Base-by-base conservation (phyloP, 2,797 vertebrate genomes). In the Crax fasciolata region DNA sequence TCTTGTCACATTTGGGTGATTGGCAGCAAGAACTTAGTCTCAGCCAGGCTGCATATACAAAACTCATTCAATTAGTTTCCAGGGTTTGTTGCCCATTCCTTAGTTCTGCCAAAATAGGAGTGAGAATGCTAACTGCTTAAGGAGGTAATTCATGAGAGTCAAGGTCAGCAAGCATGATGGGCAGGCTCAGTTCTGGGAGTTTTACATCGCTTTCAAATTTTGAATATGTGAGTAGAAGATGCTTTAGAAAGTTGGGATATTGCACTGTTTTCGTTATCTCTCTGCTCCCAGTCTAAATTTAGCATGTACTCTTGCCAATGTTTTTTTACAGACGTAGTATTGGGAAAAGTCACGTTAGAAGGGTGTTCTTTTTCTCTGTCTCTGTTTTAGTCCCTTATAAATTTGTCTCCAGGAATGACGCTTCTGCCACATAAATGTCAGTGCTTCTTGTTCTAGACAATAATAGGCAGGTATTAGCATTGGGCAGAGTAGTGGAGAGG, bases 1-100 rank as follows among this genome's bases (percentile, higher is more conserved):
- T 88, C 73, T 55, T 96, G 78, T 79, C 68, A 30, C 73, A 59
- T 89, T 78, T 48, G 76, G 84, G 72, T 39, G 43, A 70, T 70
- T 94, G 90, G 90, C 84, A 95, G 74, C 81, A 78, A 67, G 72
- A 87, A 41, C 27, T 77, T 76, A 6, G 0, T 81, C 65, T 73
- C 73, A 82, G 83, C 65, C 87, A 89, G 68, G 65, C 72, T 16
- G 1, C 39, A 19, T 4, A 80, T 57, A 52, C n/a, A 74, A 72
- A 62, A 59, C 11, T 30, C 3, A 1, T 80, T 92, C 86, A n/a
- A 1, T 87, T 79, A 54, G 46, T 66, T 88, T 63, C n/a, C 62
- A 8, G 84, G 0, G 5, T 59, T 23, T 78, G 43, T 74, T 94
- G 51, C 46, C 83, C 61, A 25, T 70, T 41, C 48, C 52, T 90